Conservation (phyloP, 2,797 vertebrate species). For the Halcyon chelicuti region DNA sequence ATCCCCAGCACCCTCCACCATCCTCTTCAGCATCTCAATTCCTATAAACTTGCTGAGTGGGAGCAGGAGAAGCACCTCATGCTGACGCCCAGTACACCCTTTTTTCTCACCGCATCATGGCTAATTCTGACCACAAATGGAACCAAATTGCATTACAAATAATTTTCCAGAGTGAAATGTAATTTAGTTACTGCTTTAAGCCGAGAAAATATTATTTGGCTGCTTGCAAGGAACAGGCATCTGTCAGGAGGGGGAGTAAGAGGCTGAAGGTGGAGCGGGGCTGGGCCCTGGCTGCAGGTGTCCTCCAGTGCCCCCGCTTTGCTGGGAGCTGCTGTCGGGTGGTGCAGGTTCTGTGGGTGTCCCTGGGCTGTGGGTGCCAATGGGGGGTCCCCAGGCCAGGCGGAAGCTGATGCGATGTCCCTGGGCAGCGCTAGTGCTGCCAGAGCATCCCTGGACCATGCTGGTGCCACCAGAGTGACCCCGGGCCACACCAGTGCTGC, state of each 20-base stretch:
- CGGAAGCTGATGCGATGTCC: neutral
- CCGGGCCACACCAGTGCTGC: neutral
- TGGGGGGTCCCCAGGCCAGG: neutral
- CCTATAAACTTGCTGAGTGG: neutral
- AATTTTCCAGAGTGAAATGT: neutral
- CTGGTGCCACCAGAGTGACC: fast-evolving
- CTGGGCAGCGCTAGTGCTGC: neutral
- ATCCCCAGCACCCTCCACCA: fast-evolving
- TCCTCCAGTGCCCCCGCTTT: fast-evolving
- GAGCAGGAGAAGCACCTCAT: neutral
- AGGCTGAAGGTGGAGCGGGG: neutral
- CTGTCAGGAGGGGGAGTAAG: neutral
- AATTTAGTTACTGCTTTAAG: neutral
- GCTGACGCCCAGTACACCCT: fast-evolving
- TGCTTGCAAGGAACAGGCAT: neutral
- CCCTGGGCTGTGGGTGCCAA: neutral
- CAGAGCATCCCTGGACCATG: neutral
- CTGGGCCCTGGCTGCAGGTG: fast-evolving
- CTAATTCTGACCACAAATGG: neutral
- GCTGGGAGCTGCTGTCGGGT: neutral
- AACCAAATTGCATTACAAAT: neutral
- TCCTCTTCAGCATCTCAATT: neutral
- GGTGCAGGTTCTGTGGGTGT: neutral
- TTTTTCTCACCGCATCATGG: fast-evolving
- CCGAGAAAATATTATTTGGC: neutral